These are phyloP conservation scores for Synanceia verrucosa DNA, from an alignment of 2,797 vertebrate species.

Conservation along the genomic window DNA sequence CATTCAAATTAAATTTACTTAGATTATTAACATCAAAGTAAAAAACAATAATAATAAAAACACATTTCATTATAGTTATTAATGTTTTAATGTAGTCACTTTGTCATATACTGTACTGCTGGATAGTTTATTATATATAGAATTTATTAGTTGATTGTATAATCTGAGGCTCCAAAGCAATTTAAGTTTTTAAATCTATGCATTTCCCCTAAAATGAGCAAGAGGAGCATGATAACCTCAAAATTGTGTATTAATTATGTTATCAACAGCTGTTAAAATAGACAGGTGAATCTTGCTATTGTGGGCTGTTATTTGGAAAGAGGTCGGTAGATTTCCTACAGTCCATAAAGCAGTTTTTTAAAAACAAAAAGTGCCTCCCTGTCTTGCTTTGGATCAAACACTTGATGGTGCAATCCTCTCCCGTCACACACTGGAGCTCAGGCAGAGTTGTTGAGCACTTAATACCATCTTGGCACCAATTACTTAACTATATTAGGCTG, in stretches of 20 bases:
- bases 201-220: background rate
- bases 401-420: constrained; percentile 20
- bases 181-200: background rate
- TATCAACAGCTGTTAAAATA: background rate
- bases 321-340: background rate
- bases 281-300: background rate
- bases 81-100: background rate
- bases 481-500: constrained; percentile 36
- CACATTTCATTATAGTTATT: too few relatives aligned
- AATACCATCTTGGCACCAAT: constrained; percentile 48
- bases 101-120: too few relatives aligned
- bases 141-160: background rate
- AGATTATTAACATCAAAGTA: background rate
- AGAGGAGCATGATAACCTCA: too few relatives aligned
- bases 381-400: constrained; percentile 16
- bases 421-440: constrained; percentile 22
- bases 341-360: background rate
- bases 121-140: background rate
- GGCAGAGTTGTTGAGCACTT: constrained; percentile 34
- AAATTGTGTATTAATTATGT: background rate
- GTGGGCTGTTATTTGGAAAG: background rate
- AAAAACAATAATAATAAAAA: too few relatives aligned
- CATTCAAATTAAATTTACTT: too few relatives aligned
- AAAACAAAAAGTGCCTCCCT: background rate
- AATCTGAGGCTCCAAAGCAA: background rate